phyloP scores from a whole-genome alignment of 92 coral and sea anemone genomes.

The Zoanthus sansibaricus region DNA sequence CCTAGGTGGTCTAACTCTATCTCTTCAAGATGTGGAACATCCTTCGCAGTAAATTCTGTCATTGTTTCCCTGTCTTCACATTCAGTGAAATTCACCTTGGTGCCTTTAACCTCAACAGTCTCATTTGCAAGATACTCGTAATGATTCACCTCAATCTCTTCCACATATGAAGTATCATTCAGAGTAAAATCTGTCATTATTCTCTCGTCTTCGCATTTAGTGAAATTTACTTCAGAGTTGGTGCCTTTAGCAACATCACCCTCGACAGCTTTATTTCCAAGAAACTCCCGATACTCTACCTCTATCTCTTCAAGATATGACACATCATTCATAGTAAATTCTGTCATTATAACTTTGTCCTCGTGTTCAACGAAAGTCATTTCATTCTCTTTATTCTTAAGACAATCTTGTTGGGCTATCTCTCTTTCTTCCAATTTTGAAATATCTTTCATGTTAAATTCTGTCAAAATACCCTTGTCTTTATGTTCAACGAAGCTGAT shows the following conservation, averaged over 20 bases:
- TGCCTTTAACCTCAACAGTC: background rate
- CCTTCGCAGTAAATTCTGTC: constrained; percentile 68
- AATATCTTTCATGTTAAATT: constrained; percentile 69
- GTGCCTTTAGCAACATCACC: background rate
- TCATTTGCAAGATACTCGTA: background rate
- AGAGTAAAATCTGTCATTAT: constrained; percentile 68
- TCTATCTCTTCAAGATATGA: constrained; percentile 42
- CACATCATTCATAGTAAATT: constrained; percentile 60
- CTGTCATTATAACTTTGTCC: constrained; percentile 63
- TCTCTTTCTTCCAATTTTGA: constrained; percentile 66
- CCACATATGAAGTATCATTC: constrained; percentile 54
- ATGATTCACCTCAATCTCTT: constrained; percentile 24
- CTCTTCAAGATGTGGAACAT: constrained; percentile 64
- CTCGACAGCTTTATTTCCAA: background rate
- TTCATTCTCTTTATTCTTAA: no score
- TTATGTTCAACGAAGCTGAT: constrained; percentile 3
- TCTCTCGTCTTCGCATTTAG: constrained; percentile 46
- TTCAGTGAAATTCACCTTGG: background rate
- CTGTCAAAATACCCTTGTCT: constrained; percentile 71
- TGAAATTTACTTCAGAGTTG: background rate
- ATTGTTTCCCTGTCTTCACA: constrained; percentile 52
- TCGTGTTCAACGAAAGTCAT: background rate
- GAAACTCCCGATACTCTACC: background rate
- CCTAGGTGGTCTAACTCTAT: constrained; percentile 34
- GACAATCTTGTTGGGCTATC: no score